A percentile compares a stretch with the other conserved stretches of the same genome.
These are phyloP conservation scores for Arrhopalites spinosus DNA, from an alignment of 2,888 invertebrate genomes.

Conservation along the genomic window DNA sequence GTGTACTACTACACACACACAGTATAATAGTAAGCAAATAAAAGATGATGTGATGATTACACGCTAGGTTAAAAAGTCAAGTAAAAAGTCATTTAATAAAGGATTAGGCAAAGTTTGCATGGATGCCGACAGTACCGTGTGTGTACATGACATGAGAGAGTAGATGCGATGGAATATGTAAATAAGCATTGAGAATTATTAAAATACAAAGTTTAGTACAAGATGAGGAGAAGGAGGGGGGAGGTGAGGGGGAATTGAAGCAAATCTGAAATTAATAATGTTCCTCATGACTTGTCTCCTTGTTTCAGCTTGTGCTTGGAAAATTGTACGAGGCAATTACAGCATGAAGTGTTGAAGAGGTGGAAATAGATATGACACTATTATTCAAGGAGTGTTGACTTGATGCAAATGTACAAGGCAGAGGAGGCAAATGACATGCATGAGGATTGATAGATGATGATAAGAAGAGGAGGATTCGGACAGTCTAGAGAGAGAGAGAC, in stretches of 20 bases:
- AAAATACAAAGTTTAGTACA: no score
- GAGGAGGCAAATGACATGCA: slow-evolving; percentile 26
- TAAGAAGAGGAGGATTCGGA: neutral
- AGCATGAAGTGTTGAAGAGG: slow-evolving; percentile 33
- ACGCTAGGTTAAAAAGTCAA: slow-evolving; percentile 1
- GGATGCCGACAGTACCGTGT: no score
- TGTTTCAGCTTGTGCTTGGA: no score
- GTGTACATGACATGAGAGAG: no score
- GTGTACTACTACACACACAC: no score
- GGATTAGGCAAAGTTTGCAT: no score
- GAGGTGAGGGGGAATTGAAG: neutral
- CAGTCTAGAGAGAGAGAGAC: neutral
- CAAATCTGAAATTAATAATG: slow-evolving; percentile 24
- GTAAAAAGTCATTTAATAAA: no score
- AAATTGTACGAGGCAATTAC: no score
- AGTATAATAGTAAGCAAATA: neutral
- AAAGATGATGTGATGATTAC: neutral
- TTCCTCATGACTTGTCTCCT: neutral
- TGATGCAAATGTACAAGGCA: neutral
- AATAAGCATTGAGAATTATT: no score
- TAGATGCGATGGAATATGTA: no score
- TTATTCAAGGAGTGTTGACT: neutral
- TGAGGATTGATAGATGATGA: slow-evolving; percentile 35
- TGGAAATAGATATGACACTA: slow-evolving; percentile 7
- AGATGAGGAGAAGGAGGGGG: no score